A percentile compares a stretch with the other conserved stretches of the same genome.
These are phyloP conservation scores for Tetragonisca angustula DNA, from an alignment of 2,888 invertebrate species.

Conservation along the genomic window DNA sequence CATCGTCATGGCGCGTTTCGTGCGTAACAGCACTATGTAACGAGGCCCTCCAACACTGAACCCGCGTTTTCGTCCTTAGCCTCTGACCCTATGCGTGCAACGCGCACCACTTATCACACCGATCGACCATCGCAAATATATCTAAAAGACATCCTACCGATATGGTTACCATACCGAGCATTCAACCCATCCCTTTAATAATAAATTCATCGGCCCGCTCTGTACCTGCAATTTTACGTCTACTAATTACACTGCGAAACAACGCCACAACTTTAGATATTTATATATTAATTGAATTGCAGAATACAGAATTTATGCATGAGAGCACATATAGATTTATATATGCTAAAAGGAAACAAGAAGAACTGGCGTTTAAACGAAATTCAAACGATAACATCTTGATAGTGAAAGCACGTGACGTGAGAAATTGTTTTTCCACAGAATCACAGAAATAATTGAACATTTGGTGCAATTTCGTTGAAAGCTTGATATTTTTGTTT, in stretches of 20 bases:
- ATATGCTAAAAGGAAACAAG: too few relatives aligned
- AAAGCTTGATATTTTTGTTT: too few relatives aligned
- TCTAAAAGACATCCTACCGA: slow-evolving; percentile 69
- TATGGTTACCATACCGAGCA: slow-evolving; percentile 33
- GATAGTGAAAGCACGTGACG: too few relatives aligned
- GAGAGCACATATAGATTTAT: too few relatives aligned
- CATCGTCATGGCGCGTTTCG: slow-evolving; percentile 81
- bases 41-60: slow-evolving; percentile 5
- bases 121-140: slow-evolving; percentile 73
- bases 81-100: slow-evolving; percentile 53
- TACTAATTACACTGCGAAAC: not conserved
- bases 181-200: not conserved
- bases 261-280: too few relatives aligned
- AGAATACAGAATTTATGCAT: too few relatives aligned
- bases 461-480: too few relatives aligned
- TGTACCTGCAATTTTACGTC: not conserved
- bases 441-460: too few relatives aligned
- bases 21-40: slow-evolving; percentile 78
- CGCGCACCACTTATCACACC: slow-evolving; percentile 54
- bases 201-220: slow-evolving; percentile 20
- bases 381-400: too few relatives aligned
- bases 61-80: slow-evolving; percentile 70
- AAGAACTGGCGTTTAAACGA: too few relatives aligned
- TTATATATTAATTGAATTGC: too few relatives aligned
- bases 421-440: too few relatives aligned